phyloP scores from a whole-genome alignment of 2,113 vertebrate species.

The Labeo rohita region DNA sequence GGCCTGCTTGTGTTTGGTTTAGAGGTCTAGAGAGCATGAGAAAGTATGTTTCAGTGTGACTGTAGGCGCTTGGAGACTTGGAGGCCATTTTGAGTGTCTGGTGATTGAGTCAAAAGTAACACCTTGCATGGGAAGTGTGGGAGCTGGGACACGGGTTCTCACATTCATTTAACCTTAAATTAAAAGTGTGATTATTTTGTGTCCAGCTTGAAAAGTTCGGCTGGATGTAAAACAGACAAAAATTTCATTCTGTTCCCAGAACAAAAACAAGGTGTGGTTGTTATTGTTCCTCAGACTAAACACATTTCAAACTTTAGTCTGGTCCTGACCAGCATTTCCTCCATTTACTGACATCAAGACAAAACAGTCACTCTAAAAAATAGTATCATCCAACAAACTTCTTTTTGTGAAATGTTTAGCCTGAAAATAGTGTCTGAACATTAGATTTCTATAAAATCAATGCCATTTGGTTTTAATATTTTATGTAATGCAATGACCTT shows the following conservation, averaged over 20 bases:
- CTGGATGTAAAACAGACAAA: not conserved
- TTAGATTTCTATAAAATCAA: not conserved
- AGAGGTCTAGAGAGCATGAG: constrained; percentile 42
- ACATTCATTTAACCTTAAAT: not conserved
- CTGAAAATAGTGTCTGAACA: not conserved
- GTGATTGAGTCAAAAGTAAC: constrained; percentile 3
- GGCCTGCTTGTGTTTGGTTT: constrained; percentile 48
- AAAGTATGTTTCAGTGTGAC: constrained; percentile 35
- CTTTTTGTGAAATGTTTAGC: constrained; percentile 1
- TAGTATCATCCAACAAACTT: not conserved
- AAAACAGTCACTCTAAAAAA: not conserved
- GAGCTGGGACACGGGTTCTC: not conserved
- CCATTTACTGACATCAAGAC: not conserved
- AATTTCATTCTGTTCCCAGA: constrained; percentile 1
- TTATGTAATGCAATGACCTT: not conserved
- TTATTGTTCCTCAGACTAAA: constrained; percentile 19
- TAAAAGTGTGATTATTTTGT: not conserved
- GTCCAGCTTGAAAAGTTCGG: not conserved
- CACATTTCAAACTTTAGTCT: constrained; percentile 5
- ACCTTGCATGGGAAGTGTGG: not conserved
- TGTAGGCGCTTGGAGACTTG: constrained; percentile 10
- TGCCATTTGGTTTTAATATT: not conserved
- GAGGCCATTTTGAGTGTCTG: constrained; percentile 22
- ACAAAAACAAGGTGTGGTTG: constrained; percentile 16
- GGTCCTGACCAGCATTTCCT: constrained; percentile 5